phyloP scores from a whole-genome alignment of 2,797 vertebrate genomes.

The Aphelocoma californica region DNA sequence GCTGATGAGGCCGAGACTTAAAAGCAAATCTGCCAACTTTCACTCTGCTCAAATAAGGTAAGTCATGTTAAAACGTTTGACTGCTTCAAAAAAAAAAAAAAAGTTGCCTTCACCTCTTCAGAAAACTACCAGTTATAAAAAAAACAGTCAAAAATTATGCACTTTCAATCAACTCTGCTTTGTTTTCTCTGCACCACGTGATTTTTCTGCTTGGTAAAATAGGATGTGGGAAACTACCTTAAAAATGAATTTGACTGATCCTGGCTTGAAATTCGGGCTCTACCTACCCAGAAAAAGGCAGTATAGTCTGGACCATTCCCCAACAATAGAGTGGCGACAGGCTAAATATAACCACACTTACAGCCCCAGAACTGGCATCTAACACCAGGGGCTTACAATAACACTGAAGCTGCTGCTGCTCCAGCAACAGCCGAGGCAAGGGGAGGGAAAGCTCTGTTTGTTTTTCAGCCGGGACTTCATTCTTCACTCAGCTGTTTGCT shows the following conservation, averaged over 20 bases:
- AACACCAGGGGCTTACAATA: slow-evolving; percentile 31
- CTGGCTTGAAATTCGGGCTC: neutral
- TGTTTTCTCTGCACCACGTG: neutral
- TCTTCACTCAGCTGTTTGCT: slow-evolving; percentile 69
- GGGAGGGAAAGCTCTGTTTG: slow-evolving; percentile 5
- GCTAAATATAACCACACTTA: slow-evolving; percentile 27
- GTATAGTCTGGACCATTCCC: neutral
- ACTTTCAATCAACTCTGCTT: neutral
- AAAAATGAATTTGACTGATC: neutral
- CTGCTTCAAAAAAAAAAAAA: neutral
- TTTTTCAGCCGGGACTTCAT: slow-evolving; percentile 36
- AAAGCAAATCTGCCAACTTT: slow-evolving; percentile 10
- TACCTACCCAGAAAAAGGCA: slow-evolving; percentile 33
- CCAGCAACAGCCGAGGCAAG: neutral
- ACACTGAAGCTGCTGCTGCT: slow-evolving; percentile 42
- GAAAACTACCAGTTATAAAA: neutral
- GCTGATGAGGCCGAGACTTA: neutral
- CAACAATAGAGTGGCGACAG: neutral
- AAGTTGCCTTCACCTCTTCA: neutral
- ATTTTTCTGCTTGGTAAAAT: neutral
- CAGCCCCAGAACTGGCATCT: slow-evolving; percentile 6
- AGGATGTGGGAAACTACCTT: neutral
- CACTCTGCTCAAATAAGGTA: slow-evolving; percentile 46
- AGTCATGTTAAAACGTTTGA: slow-evolving; percentile 19
- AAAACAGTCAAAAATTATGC: neutral